Evolutionary conservation across 2,113 vertebrate genomes (phyloP), one percentile per base, ranked within the genome.

Genomic region (Gobiocypris rarus): DNA sequence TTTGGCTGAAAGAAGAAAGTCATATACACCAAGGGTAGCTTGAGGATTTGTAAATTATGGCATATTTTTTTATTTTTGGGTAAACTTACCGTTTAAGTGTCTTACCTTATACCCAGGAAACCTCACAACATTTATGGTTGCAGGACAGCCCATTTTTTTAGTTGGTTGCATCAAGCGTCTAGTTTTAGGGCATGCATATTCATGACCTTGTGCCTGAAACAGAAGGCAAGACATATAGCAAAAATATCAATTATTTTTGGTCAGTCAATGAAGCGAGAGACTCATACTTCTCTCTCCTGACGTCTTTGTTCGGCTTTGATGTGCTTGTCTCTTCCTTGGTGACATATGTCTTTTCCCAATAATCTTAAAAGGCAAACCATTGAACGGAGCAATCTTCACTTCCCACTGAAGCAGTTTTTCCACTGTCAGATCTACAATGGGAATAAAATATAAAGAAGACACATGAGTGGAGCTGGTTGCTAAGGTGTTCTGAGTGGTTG

Each of bases 261-360:
- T 1, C 28, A 69, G 28, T 38, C 8, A 17, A 69, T 9, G 22
- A 17, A 10, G 63, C 3, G 63, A 52, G 50, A 19, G 19, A 1
- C 63, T 34, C 15, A 19, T 34, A 67, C 63, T 34, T 67, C 34
- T 19, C 31, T 69, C 65, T 38, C 65, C 65, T 38, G 65, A 38
- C 65, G 31, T 69, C 63, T 67, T 67, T 34, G 31, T 67, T 67
- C 19, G 63, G 63, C 63, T 34, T 67, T 34, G 63, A 31, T 31
- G 1, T 67, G 63, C 15, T 67, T 67, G 31, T 67, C 63, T 67
- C 63, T 67, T 67, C 63, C 63, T 38, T 67, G 63, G 63, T 67
- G 63, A 67, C 63, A 67, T 67, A 67, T 17, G 17, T 34, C 38
- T 67, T 67, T 67, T 38, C 28, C 63, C 63, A 67, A 67, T 34